Base-by-base conservation (phyloP, 2,888 invertebrate species). In the Sthenelais limicola region DNA sequence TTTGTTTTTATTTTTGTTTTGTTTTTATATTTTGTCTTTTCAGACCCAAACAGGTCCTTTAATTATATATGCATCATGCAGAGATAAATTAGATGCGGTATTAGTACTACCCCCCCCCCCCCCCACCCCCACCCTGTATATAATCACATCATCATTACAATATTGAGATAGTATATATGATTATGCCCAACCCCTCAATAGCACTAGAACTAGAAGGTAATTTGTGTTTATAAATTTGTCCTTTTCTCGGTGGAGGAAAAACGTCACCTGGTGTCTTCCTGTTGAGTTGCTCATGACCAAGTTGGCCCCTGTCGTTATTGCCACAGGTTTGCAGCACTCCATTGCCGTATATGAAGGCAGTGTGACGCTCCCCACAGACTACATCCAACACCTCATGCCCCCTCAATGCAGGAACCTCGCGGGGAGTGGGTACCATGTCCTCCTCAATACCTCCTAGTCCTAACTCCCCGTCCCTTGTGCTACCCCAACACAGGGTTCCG, bases 271-370 rank as follows among this genome's bases (percentile, higher is more conserved):
- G 86, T 72, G 85, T 83, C 76, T 80, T 84, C 48, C 81, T 86
- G 18, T 83, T 71, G n/a, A 79, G 69, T 33, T 80, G 82, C 5
- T 80, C 76, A 47, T 93, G 93, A 4, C 97, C 98, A 70, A 98
- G 90, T 87, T 98, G 98, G 0, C 96, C 95, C 82, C 92, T 92
- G 83, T 96, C 96, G 90, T 98, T 98, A 85, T 91, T 94, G 0
- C 98, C 98, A 90, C 97, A 97, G 1, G 96, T 93, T 88, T 92
- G 96, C 5, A 97, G 90, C 81, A 92, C 91, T 12, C 97, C 97
- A 84, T 92, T 91, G 73, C 90, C 89, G 0, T 94, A 92, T 0
- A 96, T 89, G 77, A 96, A 91, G 18, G 97, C 86, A 0, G 94
- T 93, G 86, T 97, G 96, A 79, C 92, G 92, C 81, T 93, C 92